A percentile compares a stretch with the other conserved stretches of the same genome.
These are phyloP conservation scores for Thermophis baileyi DNA, from an alignment of 2,113 vertebrate species.

Conservation along the genomic window DNA sequence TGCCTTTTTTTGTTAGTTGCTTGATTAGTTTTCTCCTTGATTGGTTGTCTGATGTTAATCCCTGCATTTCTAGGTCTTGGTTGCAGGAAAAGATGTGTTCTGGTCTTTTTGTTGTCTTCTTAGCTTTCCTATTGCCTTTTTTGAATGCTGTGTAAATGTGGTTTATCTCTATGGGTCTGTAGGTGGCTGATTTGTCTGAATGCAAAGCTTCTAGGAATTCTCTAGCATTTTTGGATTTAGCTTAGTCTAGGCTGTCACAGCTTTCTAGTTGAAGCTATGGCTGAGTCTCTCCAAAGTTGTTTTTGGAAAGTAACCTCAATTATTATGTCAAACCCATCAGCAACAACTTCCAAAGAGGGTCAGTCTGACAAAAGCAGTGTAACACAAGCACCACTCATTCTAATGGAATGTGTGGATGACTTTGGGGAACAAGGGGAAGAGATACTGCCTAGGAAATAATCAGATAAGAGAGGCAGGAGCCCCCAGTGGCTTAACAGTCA, in stretches of 20 bases:
- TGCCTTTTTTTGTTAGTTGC: background rate
- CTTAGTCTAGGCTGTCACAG: background rate
- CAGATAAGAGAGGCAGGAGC: background rate
- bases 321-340: background rate
- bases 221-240: background rate
- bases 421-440: background rate
- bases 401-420: background rate
- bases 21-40: background rate
- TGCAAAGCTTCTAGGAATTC: background rate
- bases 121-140: background rate
- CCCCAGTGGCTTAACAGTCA: no score
- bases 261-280: background rate
- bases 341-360: background rate
- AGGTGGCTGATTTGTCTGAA: background rate
- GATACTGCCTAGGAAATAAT: background rate
- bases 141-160: background rate
- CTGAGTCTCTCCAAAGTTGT: background rate
- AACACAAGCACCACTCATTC: background rate
- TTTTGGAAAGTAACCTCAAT: background rate
- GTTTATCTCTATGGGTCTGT: background rate
- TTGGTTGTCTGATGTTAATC: background rate
- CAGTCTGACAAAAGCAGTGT: background rate
- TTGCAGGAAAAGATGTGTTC: background rate
- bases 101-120: background rate
- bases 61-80: background rate